phyloP scores from a whole-genome alignment of 2,888 invertebrate species.

The Rhagium mordax region DNA sequence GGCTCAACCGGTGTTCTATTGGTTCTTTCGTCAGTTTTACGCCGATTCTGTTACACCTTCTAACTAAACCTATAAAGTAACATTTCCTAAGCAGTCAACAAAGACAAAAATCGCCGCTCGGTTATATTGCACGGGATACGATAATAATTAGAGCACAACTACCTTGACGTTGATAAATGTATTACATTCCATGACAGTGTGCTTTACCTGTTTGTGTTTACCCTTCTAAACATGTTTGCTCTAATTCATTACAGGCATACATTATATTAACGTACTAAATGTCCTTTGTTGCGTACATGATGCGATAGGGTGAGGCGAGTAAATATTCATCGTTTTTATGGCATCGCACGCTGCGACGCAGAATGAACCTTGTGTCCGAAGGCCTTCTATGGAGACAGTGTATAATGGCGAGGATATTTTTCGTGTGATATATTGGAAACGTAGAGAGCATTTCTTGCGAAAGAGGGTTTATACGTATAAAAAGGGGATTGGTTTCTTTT shows the following conservation, averaged over 20 bases:
- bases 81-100: background rate
- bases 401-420: too few relatives aligned
- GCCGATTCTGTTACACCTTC: too few relatives aligned
- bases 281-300: background rate
- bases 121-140: slow-evolving; percentile 21
- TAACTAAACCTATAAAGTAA: background rate
- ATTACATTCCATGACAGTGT: slow-evolving; percentile 20
- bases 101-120: background rate
- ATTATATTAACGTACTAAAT: slow-evolving; percentile 1
- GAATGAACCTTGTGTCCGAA: background rate
- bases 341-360: background rate
- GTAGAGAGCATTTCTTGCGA: too few relatives aligned
- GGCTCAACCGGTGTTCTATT: too few relatives aligned
- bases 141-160: slow-evolving; percentile 27
- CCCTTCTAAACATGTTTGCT: slow-evolving; percentile 16
- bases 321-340: background rate
- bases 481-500: too few relatives aligned
- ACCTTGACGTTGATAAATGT: slow-evolving; percentile 28
- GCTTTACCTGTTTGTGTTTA: slow-evolving; percentile 16
- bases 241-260: background rate
- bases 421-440: too few relatives aligned
- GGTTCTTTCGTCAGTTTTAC: too few relatives aligned
- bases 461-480: too few relatives aligned
- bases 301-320: background rate
- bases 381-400: background rate